Conservation (phyloP, 2,113 vertebrate genomes). For the Smithornis capensis region DNA sequence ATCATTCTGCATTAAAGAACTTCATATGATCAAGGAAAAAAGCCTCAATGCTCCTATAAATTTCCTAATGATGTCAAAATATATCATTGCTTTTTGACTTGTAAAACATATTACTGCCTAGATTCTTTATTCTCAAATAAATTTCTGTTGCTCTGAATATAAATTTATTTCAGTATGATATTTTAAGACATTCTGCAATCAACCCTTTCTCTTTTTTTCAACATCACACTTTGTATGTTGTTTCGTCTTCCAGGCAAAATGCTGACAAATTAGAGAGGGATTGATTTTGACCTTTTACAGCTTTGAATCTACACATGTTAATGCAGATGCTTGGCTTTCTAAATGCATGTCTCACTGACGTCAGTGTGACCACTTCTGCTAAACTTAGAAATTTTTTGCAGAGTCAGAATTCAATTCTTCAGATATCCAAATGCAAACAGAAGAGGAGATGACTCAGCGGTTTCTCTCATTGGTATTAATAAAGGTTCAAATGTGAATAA, state of each 20-base stretch:
- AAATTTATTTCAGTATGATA: not conserved
- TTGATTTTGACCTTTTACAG: conserved; percentile 1
- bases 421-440: not conserved
- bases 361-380: not conserved
- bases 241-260: not conserved
- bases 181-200: not conserved
- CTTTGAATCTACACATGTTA: not conserved
- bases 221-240: not conserved
- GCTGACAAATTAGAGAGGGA: not conserved
- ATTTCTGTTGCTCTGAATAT: not conserved
- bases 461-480: not conserved
- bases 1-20: not conserved
- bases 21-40: not conserved
- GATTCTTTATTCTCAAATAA: not conserved
- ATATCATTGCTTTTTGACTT: not conserved
- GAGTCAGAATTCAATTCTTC: not conserved
- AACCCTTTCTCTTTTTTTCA: accelerated
- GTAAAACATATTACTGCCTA: not conserved
- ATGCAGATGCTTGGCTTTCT: not conserved
- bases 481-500: not conserved
- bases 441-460: not conserved
- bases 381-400: not conserved
- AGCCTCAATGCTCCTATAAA: not conserved
- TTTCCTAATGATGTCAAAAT: not conserved
- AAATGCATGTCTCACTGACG: not conserved